phyloP scores from a whole-genome alignment of 2,113 vertebrate species.

The Catharus fuscescens region DNA sequence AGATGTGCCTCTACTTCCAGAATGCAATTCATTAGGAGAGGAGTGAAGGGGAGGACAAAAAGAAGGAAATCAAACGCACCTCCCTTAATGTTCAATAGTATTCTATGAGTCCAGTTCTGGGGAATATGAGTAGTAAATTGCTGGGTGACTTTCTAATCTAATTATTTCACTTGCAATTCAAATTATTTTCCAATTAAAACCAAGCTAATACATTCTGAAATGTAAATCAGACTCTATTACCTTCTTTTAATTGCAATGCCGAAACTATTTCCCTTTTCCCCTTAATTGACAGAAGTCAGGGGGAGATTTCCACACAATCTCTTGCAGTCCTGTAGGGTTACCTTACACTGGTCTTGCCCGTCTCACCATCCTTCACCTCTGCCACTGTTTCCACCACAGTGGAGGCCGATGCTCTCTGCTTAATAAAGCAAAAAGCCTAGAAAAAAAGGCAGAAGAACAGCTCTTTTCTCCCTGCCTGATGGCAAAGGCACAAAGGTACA shows the following conservation, averaged over 20 bases:
- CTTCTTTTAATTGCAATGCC: constrained; percentile 61
- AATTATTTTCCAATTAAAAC: constrained; percentile 76
- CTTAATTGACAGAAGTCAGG: constrained; percentile 57
- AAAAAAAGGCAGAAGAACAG: not conserved
- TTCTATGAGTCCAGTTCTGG: constrained; percentile 34
- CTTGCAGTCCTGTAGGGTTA: constrained; percentile 22
- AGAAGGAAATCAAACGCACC: not conserved
- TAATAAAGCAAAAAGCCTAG: not conserved
- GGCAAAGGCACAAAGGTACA: not conserved
- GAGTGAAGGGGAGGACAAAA: not conserved
- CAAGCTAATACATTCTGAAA: constrained; percentile 70
- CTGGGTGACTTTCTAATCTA: constrained; percentile 70
- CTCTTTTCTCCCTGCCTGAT: not conserved
- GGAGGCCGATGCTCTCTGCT: not conserved
- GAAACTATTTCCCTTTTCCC: constrained; percentile 38
- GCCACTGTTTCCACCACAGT: not conserved
- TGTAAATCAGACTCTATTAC: constrained; percentile 72
- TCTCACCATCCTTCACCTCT: not conserved
- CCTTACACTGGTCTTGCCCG: not conserved
- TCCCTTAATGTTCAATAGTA: constrained; percentile 33
- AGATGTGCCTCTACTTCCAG: constrained; percentile 33
- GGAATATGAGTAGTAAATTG: constrained; percentile 48
- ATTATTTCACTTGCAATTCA: constrained; percentile 75
- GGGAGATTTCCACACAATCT: not conserved
- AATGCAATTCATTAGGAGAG: not conserved